Evolutionary conservation across 2,113 vertebrate genomes (phyloP), one percentile per base, ranked within the genome.

Genomic region (Phaetusa simplex): DNA sequence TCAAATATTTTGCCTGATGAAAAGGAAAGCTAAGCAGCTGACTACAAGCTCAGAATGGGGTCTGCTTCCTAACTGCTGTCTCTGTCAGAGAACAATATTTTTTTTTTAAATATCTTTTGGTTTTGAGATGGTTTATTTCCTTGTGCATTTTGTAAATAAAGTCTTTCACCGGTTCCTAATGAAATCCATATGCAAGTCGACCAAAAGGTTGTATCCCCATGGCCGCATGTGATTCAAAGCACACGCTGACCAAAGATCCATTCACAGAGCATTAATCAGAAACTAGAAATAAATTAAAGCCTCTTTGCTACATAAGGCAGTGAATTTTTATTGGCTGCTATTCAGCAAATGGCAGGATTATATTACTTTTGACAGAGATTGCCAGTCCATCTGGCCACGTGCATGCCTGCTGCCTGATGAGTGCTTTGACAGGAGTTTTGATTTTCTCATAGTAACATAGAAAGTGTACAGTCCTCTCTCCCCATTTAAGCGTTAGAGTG

Each of bases 261-360:
- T 85, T 93, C 65, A 80, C 34, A 86, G 58, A 96, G 64, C 32
- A 80, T 97, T 97, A 95, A 89, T 93, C 95, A 95, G 81, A 92
- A 94, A 97, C 95, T 65, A 95, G 45, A 73, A 95, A 77, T 67
- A 94, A 96, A 91, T 49, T 82, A 55, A 76, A 96, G 32, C 38
- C 32, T 87, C 45, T 92, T 81, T 86, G 74, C 52, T 88, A 34
- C 49, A 84, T 67, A 95, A 96, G 73, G 6, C 70, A 94, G 61
- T 61, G 56, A 47, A 72, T 88, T 96, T 94, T 93, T 93, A 95
- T 73, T 96, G 94, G 74, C 80, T 95, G 72, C 70, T 92, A 84
- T 97, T 97, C 94, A 97, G 92, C n/a, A 94, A 97, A 91, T 80
- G 45, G 27, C 49, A 95, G 93, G 47, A 80, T 95, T 95, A 89